Percentiles rank a stretch among this genome's conserved stretches.
phyloP scores from a whole-genome alignment of 1,140 invertebrate genomes.

The Choristoneura fumiferana region DNA sequence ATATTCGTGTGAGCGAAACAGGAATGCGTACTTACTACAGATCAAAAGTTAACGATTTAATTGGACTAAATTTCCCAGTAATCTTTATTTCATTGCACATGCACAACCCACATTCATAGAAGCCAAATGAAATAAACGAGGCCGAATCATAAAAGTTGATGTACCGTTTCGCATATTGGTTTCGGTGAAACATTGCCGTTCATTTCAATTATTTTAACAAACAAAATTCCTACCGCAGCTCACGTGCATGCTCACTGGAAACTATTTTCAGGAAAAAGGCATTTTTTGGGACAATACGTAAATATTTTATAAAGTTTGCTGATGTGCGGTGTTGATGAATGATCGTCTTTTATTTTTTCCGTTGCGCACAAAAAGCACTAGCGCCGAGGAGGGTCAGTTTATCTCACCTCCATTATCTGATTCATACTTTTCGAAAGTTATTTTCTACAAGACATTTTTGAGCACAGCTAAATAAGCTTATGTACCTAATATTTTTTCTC shows the following conservation, averaged over 20 bases:
- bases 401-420: conserved; percentile 1
- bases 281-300: neutral
- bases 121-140: no score
- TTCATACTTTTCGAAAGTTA: neutral
- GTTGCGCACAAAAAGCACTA: no score
- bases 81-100: no score
- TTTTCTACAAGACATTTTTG: neutral
- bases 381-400: neutral
- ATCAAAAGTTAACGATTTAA: no score
- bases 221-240: conserved; percentile 3
- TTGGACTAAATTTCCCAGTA: no score
- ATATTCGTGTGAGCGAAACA: no score
- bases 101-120: no score
- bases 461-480: neutral
- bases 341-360: no score
- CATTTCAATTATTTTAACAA: conserved; percentile 9
- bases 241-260: neutral
- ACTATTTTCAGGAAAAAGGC: neutral
- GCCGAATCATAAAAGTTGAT: neutral
- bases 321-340: neutral
- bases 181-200: neutral
- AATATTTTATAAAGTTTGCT: neutral
- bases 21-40: no score
- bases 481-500: no score
- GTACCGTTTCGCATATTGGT: neutral